phyloP scores from a whole-genome alignment of 2,113 vertebrate species.

The Macroglossus sobrinus region DNA sequence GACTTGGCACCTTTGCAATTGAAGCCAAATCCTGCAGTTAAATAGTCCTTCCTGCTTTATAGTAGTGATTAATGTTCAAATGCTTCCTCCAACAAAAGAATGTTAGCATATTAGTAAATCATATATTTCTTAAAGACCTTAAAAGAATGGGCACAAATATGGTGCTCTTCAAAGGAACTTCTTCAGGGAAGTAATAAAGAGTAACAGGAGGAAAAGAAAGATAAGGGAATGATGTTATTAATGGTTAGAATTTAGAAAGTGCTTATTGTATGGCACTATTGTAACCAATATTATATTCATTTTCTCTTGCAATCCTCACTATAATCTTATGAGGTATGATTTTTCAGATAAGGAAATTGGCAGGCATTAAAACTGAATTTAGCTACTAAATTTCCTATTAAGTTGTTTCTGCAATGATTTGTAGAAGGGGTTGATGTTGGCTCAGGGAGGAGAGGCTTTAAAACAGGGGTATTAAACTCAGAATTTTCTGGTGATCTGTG shows the following conservation, averaged over 20 bases:
- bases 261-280: neutral
- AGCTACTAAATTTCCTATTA: neutral
- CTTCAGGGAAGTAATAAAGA: neutral
- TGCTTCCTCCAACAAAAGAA: neutral
- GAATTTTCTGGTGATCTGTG: neutral
- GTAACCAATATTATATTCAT: neutral
- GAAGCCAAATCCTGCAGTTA: neutral
- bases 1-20: neutral
- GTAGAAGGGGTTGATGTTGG: neutral
- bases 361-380: neutral
- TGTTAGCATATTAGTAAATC: neutral
- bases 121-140: neutral
- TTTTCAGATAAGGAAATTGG: neutral
- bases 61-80: neutral
- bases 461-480: neutral
- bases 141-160: neutral
- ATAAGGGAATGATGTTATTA: neutral
- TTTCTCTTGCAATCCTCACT: neutral
- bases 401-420: neutral
- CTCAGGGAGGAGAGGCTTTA: neutral
- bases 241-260: neutral
- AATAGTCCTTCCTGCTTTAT: neutral
- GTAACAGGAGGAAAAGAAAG: neutral
- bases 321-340: neutral
- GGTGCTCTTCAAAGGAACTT: neutral